These are phyloP conservation scores for Galaxias olidus DNA, from an alignment of 2,797 vertebrate species.

Conservation along the genomic window DNA sequence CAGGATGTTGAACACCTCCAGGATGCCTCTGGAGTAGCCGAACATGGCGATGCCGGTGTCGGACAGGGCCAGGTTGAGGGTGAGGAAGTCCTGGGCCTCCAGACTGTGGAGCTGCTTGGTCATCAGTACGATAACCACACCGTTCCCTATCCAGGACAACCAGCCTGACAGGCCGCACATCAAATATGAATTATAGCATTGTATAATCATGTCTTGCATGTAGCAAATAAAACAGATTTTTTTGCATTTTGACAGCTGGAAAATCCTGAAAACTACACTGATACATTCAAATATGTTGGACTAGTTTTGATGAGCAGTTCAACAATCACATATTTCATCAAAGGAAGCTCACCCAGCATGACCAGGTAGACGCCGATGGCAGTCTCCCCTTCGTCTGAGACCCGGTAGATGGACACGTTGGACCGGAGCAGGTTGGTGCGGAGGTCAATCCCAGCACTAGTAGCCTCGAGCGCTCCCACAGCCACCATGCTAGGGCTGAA, in stretches of 20 bases:
- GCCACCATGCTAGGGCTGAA: too few species aligned
- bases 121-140: conserved; percentile 41
- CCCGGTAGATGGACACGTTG: conserved; percentile 18
- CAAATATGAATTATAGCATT: too few species aligned
- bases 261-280: too few species aligned
- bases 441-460: conserved; percentile 4
- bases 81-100: conserved; percentile 43
- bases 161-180: conserved; percentile 27
- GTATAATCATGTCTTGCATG: too few species aligned
- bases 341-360: conserved; percentile 30
- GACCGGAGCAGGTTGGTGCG: neutral
- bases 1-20: conserved; percentile 37
- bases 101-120: conserved; percentile 36
- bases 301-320: too few species aligned
- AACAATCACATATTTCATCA: neutral
- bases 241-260: too few species aligned
- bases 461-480: neutral
- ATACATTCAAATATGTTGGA: too few species aligned
- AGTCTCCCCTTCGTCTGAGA: conserved; percentile 26
- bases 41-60: conserved; percentile 37
- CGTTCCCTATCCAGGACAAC: conserved; percentile 47
- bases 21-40: conserved; percentile 35
- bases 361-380: conserved; percentile 26
- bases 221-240: too few species aligned
- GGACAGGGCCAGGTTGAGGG: conserved; percentile 47